These are phyloP conservation scores for Zaprionus africanus DNA, from an alignment of 1,140 invertebrate genomes.

Conservation along the genomic window DNA sequence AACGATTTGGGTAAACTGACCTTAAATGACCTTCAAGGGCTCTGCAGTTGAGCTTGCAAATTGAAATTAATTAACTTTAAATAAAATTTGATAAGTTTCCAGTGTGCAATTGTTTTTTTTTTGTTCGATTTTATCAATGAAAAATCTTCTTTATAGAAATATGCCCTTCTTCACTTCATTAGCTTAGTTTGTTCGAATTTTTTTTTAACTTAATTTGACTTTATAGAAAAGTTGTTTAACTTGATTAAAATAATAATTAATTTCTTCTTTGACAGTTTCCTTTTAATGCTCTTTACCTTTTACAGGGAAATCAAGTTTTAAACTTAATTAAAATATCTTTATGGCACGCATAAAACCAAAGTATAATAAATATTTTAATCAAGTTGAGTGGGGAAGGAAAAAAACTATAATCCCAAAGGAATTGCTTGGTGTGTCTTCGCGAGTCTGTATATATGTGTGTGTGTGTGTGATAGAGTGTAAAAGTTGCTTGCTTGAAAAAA, in stretches of 20 bases:
- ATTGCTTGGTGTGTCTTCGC: background rate
- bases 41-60: background rate
- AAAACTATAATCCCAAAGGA: constrained; percentile 30
- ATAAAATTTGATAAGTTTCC: background rate
- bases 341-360: constrained; percentile 30
- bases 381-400: constrained; percentile 46
- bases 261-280: background rate
- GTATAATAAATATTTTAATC: constrained; percentile 72
- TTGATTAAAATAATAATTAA: background rate
- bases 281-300: constrained; percentile 31
- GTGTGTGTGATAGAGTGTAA: background rate
- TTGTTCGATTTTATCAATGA: background rate
- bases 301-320: constrained; percentile 23
- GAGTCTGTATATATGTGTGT: background rate
- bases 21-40: background rate
- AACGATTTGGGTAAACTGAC: background rate
- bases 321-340: constrained; percentile 63
- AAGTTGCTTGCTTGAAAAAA: constrained; percentile 19
- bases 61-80: background rate
- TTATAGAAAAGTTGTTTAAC: background rate
- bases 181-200: background rate
- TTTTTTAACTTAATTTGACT: background rate
- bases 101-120: background rate
- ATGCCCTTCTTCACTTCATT: background rate
- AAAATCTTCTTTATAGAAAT: background rate